Conservation (phyloP, 1,140 invertebrate genomes). For the Zaprionus nigranus region DNA sequence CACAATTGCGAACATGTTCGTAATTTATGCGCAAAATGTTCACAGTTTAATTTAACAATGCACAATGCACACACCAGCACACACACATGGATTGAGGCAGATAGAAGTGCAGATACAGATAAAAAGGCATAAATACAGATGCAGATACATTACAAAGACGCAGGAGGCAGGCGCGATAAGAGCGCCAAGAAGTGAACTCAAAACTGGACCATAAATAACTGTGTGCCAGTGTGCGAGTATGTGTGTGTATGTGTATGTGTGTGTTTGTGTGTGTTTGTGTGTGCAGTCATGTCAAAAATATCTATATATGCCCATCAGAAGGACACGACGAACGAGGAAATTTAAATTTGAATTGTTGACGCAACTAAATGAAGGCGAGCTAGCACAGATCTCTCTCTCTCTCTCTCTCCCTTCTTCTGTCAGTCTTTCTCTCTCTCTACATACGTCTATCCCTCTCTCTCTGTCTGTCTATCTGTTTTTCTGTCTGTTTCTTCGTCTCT, state of each 20-base stretch:
- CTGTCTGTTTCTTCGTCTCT: not conserved
- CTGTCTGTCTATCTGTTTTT: not conserved
- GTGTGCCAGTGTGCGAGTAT: not conserved
- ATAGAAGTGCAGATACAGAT: conserved; percentile 40
- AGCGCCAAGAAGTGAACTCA: conserved; percentile 31
- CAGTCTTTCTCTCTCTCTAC: not conserved
- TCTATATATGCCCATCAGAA: conserved; percentile 11
- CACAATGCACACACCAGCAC: conserved; percentile 7
- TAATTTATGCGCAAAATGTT: conserved; percentile 47
- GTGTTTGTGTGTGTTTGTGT: conserved; percentile 12
- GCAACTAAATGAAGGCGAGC: conserved; percentile 59
- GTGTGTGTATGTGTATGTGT: no score
- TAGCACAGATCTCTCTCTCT: conserved; percentile 13
- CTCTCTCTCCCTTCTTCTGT: not conserved
- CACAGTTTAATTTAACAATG: conserved; percentile 42
- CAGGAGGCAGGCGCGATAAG: conserved; percentile 30
- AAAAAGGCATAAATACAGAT: conserved; percentile 29
- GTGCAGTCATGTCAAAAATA: conserved; percentile 7
- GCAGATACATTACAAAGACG: conserved; percentile 9
- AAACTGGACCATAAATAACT: conserved; percentile 46
- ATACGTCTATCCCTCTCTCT: not conserved
- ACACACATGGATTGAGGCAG: not conserved
- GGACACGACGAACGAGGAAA: conserved; percentile 22
- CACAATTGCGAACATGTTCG: conserved; percentile 23
- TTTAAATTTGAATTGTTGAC: conserved; percentile 63